A percentile compares a stretch with the other conserved stretches of the same genome.
Conservation (phyloP, 2,888 invertebrate species). For the Pristionchus maxplancki region DNA sequence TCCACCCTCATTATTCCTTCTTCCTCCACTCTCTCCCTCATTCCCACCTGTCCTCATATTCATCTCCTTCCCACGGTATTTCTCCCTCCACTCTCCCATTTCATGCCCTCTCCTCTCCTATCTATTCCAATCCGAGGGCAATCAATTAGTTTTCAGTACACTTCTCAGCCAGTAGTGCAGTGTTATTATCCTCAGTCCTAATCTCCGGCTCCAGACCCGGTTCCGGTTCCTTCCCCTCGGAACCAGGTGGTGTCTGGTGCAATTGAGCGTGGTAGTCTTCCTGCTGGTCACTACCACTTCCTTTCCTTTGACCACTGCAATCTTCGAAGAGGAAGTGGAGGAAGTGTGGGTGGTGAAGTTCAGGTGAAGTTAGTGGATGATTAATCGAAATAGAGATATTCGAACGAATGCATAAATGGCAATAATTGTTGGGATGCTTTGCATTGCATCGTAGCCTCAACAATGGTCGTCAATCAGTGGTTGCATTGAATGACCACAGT, state of each 20-base stretch:
- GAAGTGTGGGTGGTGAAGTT: neutral
- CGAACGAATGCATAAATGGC: neutral
- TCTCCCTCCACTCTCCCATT: neutral
- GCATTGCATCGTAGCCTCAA: neutral
- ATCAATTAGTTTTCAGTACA: neutral
- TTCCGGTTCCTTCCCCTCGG: neutral
- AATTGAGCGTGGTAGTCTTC: neutral
- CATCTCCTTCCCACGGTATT: neutral
- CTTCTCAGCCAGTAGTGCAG: neutral
- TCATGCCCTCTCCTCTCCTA: neutral
- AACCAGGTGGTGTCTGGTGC: neutral
- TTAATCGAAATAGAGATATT: neutral
- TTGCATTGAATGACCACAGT: slow-evolving; percentile 2
- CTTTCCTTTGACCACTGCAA: neutral
- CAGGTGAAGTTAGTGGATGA: neutral
- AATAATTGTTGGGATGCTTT: neutral
- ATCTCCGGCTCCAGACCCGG: neutral
- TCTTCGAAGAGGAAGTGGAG: neutral
- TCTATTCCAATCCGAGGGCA: neutral
- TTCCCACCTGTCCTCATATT: slow-evolving; percentile 38
- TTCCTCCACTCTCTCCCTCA: neutral
- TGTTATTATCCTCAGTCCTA: neutral
- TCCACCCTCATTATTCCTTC: neutral
- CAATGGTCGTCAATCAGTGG: neutral
- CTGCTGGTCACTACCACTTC: neutral